Conservation (phyloP, 2,797 vertebrate species). For the Micromesistius poutassou region DNA sequence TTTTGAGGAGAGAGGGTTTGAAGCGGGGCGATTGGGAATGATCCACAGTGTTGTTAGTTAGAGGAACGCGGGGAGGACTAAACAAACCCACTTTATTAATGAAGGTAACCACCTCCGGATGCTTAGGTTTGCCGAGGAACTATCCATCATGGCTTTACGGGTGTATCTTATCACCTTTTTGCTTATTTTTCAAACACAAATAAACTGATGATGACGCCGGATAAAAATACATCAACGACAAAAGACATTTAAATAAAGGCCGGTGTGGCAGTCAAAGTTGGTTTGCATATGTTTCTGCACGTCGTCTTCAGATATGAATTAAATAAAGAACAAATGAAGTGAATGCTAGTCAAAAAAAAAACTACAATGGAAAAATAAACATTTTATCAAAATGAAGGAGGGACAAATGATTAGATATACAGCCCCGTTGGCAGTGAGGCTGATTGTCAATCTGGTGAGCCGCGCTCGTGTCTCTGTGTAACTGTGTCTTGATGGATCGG, state of each 20-base stretch:
- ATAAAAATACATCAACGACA: background rate
- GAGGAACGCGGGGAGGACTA: background rate
- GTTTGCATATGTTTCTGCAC: too few relatives aligned
- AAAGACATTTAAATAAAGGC: background rate
- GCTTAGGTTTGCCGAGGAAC: background rate
- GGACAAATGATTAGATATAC: background rate
- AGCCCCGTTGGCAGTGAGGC: background rate
- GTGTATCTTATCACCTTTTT: background rate
- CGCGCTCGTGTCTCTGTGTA: conserved; percentile 35
- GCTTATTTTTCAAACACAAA: background rate
- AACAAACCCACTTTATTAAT: background rate
- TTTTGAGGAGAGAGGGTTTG: background rate
- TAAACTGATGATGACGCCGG: background rate
- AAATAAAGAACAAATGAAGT: background rate
- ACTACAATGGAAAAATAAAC: background rate
- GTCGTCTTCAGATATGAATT: too few relatives aligned
- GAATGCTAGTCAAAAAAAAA: background rate
- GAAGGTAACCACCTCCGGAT: background rate
- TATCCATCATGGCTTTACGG: background rate
- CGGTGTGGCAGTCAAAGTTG: too few relatives aligned
- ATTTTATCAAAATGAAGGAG: background rate
- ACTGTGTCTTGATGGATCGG: conserved; percentile 36
- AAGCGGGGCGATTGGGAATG: background rate
- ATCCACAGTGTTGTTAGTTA: background rate
- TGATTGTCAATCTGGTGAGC: background rate